Conservation (phyloP, 2,797 vertebrate species). For the Urosaurus nigricauda region DNA sequence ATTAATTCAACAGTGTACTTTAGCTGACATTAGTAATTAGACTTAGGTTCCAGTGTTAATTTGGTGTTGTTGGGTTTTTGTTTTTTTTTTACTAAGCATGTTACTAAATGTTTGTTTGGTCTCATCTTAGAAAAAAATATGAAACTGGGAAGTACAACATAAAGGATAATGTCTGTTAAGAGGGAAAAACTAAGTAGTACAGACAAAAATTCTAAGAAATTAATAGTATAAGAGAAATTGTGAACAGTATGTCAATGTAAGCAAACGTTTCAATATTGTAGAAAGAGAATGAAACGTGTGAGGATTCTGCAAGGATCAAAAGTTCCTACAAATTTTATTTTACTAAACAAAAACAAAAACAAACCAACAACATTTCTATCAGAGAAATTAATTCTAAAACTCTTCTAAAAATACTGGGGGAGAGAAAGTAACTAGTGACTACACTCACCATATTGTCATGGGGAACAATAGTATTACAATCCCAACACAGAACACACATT, state of each 20-base stretch:
- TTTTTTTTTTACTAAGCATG: background rate
- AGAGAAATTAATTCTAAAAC: background rate
- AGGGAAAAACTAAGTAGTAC: background rate
- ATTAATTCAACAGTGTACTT: no score
- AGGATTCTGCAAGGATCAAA: background rate
- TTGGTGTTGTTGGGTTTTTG: no score
- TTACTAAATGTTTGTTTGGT: background rate
- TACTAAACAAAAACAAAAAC: background rate
- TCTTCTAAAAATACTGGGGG: background rate
- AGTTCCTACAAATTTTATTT: background rate
- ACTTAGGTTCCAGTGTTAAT: background rate
- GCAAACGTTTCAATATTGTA: background rate
- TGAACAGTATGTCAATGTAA: background rate
- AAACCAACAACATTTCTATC: background rate
- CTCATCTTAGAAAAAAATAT: background rate
- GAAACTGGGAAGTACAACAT: background rate
- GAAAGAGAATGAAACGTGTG: background rate
- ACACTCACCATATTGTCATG: background rate
- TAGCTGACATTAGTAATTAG: no score
- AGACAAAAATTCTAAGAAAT: conserved; percentile 1
- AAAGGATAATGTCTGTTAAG: background rate
- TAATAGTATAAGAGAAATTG: background rate
- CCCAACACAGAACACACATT: background rate
- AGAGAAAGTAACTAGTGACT: background rate
- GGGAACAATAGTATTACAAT: background rate